Conservation (phyloP, 2,113 vertebrate genomes). For the Syrmaticus mikado region DNA sequence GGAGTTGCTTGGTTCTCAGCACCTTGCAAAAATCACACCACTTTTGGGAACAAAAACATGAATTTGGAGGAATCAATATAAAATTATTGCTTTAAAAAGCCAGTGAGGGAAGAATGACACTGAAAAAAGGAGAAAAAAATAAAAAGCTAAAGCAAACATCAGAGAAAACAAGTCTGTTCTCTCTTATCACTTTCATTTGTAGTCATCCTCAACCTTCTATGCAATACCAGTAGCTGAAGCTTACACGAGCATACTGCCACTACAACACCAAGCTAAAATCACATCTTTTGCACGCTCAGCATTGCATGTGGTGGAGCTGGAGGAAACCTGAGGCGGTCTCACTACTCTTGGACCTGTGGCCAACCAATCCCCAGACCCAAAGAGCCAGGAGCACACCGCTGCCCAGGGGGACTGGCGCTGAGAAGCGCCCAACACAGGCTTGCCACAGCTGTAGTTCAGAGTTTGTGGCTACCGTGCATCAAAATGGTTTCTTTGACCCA, state of each 20-base stretch:
- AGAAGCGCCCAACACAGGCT: not conserved
- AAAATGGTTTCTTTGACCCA: not conserved
- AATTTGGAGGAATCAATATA: not conserved
- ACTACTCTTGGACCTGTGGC: not conserved
- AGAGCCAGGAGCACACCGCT: not conserved
- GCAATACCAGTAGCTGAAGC: not conserved
- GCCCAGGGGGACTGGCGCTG: too few species aligned
- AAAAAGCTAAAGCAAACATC: not conserved
- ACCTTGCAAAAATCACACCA: not conserved
- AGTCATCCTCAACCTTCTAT: not conserved
- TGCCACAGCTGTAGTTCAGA: not conserved
- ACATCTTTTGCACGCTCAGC: accelerated
- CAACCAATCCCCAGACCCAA: not conserved
- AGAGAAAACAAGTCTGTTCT: not conserved
- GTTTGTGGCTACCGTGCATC: not conserved
- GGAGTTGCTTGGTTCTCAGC: not conserved
- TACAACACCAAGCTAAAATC: not conserved
- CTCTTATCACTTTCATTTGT: not conserved
- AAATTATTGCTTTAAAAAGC: not conserved
- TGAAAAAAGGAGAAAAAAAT: not conserved
- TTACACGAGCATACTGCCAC: not conserved
- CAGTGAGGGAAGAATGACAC: not conserved
- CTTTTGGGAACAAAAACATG: not conserved
- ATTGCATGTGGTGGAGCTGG: accelerated
- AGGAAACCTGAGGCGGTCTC: not conserved